phyloP scores from a whole-genome alignment of 2,888 invertebrate genomes.

The Ichneumon xanthorius region DNA sequence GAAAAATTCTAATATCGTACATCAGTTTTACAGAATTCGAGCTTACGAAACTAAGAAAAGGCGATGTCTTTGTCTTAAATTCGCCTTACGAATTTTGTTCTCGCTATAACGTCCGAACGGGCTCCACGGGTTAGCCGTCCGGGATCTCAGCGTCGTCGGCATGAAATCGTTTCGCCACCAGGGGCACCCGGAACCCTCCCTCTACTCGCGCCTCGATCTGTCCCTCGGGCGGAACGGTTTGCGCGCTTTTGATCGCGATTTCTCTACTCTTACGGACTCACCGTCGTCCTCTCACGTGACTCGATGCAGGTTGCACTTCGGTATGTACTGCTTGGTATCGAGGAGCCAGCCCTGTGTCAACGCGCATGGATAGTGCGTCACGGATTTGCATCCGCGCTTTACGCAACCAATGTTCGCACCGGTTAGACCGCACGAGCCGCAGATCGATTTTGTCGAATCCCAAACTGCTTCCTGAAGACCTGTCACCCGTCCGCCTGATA shows the following conservation, averaged over 20 bases:
- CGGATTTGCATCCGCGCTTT: constrained; percentile 83
- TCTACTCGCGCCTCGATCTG: constrained; percentile 31
- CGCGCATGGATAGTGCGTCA: constrained; percentile 85
- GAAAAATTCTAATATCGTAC: constrained; percentile 27
- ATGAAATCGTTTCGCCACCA: neutral
- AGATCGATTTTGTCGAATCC: constrained; percentile 82
- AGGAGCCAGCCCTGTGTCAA: constrained; percentile 83
- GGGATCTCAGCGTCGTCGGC: constrained; percentile 8
- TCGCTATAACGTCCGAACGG: constrained; percentile 1
- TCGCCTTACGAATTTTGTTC: constrained; percentile 3
- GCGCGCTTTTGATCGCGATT: constrained; percentile 44
- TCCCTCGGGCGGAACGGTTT: constrained; percentile 32
- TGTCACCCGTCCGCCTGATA: constrained; percentile 81
- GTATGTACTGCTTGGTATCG: constrained; percentile 82
- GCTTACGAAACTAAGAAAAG: constrained; percentile 21
- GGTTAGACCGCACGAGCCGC: constrained; percentile 82
- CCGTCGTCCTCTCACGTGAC: constrained; percentile 80
- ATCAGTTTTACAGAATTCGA: constrained; percentile 38
- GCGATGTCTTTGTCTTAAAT: constrained; percentile 16
- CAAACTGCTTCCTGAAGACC: constrained; percentile 83
- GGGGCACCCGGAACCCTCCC: neutral
- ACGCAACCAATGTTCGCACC: constrained; percentile 85
- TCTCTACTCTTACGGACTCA: constrained; percentile 71
- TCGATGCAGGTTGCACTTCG: constrained; percentile 82
- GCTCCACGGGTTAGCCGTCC: constrained; percentile 6